Evolutionary conservation across 2,113 vertebrate genomes (phyloP).

Genomic region (Psittacara wagleri): DNA sequence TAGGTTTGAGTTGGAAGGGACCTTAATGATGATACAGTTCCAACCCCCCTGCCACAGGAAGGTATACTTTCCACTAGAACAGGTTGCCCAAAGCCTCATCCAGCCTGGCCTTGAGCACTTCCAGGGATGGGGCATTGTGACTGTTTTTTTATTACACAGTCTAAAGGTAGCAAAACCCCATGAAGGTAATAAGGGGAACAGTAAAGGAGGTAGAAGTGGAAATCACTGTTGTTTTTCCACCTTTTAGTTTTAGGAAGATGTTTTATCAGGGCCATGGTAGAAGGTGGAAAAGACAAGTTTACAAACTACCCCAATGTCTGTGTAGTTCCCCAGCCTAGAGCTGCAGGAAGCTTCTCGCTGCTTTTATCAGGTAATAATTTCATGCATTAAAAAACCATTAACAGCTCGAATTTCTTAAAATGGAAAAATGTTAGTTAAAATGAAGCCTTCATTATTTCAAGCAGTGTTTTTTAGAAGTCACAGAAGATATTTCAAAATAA

Average conservation of each 20-base stretch:
- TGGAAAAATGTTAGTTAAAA: not conserved
- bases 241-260: not conserved
- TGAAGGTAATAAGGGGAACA: not conserved
- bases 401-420: not conserved
- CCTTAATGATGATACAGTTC: not conserved
- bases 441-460: not conserved
- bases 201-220: not conserved
- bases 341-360: not conserved
- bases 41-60: not conserved
- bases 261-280: not conserved
- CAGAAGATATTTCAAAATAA: not conserved
- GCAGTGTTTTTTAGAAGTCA: not conserved
- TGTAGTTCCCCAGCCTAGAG: not conserved
- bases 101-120: not conserved
- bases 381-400: not conserved
- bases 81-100: not conserved
- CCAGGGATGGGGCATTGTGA: not conserved
- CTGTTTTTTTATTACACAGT: not conserved
- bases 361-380: not conserved
- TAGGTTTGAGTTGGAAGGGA: not conserved
- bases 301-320: not conserved
- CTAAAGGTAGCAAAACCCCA: not conserved
- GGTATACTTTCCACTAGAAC: not conserved
- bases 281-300: not conserved
- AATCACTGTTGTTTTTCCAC: not conserved